A percentile compares a stretch with the other conserved stretches of the same genome.
phyloP scores from a whole-genome alignment of 1,140 invertebrate species.

The Macrostomum lignano region DNA sequence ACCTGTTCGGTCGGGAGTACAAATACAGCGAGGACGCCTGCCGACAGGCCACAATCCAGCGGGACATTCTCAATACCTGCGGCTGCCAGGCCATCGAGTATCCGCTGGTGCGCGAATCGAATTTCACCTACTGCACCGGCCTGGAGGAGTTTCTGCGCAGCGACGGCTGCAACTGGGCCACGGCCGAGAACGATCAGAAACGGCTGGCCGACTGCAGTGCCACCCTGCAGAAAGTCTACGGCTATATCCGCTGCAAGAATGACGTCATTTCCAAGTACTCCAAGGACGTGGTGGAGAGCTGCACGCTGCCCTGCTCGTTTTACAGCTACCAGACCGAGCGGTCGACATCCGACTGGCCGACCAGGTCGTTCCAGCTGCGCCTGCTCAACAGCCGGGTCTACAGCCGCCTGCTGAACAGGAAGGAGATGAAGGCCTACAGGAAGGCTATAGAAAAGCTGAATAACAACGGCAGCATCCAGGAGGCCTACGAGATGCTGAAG shows the following conservation, averaged over 20 bases:
- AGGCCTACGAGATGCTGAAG: constrained; percentile 1
- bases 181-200: not conserved
- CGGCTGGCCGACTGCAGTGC: not conserved
- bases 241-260: constrained; percentile 1
- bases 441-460: not conserved
- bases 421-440: too few relatives aligned
- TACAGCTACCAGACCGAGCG: not conserved
- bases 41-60: not conserved
- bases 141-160: not conserved
- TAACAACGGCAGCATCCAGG: not conserved
- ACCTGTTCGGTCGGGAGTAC: not conserved
- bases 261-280: not conserved
- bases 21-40: constrained; percentile 1
- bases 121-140: not conserved
- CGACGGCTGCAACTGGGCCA: not conserved
- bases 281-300: constrained; percentile 1
- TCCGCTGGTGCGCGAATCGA: not conserved
- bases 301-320: constrained; percentile 1
- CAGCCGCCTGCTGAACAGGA: not conserved
- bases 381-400: not conserved
- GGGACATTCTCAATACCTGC: not conserved
- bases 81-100: not conserved
- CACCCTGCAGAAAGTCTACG: not conserved
- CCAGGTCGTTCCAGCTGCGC: not conserved
- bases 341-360: constrained; percentile 1